Evolutionary conservation across 2,113 vertebrate genomes (phyloP).

Genomic region (Leiothrix lutea): DNA sequence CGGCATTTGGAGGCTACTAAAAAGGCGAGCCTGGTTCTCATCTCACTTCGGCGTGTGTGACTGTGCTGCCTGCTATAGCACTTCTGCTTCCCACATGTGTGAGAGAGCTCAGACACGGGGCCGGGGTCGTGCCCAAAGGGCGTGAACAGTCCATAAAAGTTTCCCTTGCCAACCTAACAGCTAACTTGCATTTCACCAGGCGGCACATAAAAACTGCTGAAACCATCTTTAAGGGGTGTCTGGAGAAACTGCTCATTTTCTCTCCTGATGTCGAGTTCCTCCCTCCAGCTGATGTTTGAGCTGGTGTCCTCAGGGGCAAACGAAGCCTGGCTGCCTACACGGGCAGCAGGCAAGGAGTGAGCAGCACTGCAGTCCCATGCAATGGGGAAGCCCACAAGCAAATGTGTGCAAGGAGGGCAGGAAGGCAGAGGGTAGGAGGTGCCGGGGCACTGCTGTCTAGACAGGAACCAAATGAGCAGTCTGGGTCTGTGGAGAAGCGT

Average conservation of each 20-base stretch:
- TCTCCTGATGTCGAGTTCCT: neutral
- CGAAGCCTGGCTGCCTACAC: rapidly evolving
- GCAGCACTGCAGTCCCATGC: rapidly evolving
- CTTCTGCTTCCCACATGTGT: conserved; percentile 3
- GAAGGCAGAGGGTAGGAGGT: neutral
- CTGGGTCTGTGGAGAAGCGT: neutral
- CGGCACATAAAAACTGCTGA: neutral
- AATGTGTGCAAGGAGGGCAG: neutral
- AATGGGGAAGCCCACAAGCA: neutral
- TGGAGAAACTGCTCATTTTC: neutral
- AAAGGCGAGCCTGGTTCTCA: neutral
- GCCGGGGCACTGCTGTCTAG: neutral
- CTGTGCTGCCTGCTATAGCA: neutral
- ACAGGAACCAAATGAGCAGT: conserved; percentile 43
- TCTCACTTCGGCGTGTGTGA: neutral
- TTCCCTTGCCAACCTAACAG: neutral
- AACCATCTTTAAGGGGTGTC: neutral
- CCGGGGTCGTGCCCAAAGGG: neutral
- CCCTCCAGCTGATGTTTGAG: neutral
- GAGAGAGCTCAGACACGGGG: neutral
- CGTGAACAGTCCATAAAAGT: neutral
- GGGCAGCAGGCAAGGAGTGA: neutral
- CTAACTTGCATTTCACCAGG: neutral
- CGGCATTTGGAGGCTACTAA: neutral
- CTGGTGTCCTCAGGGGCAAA: neutral